A percentile compares a stretch with the other conserved stretches of the same genome.
Conservation (phyloP, 2,888 invertebrate genomes). For the Phengaris arion region DNA sequence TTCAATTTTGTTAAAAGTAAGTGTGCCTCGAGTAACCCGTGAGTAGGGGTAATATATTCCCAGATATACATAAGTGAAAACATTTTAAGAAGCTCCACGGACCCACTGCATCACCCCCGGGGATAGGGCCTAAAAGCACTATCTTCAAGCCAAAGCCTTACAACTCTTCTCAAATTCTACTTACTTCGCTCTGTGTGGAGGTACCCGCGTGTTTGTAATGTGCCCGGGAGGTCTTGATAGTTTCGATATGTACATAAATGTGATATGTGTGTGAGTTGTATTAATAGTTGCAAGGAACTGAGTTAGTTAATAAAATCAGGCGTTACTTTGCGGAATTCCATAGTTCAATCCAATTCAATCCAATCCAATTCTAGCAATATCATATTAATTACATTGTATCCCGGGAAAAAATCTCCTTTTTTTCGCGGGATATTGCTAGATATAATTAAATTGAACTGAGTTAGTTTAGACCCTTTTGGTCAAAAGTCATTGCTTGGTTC, state of each 20-base stretch:
- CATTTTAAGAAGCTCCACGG: conserved; percentile 79
- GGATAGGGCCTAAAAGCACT: conserved; percentile 81
- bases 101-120: conserved; percentile 78
- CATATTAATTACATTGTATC: no score
- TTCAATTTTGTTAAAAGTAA: conserved; percentile 78
- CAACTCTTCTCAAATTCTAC: conserved; percentile 80
- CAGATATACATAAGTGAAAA: conserved; percentile 79
- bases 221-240: conserved; percentile 51
- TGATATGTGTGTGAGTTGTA: not conserved
- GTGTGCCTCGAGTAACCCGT: conserved; percentile 74
- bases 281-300: no score
- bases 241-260: conserved; percentile 34
- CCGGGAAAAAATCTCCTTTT: no score
- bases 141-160: conserved; percentile 79
- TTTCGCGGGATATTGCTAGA: no score
- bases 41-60: conserved; percentile 77
- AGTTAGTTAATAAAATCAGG: no score
- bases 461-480: no score
- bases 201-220: conserved; percentile 59
- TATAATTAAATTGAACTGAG: no score
- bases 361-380: no score
- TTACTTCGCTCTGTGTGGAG: conserved; percentile 75
- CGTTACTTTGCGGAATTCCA: no score
- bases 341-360: no score
- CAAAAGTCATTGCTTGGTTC: no score